These are phyloP conservation scores for Nannoperca australis DNA, from an alignment of 2,797 vertebrate genomes.

Conservation along the genomic window DNA sequence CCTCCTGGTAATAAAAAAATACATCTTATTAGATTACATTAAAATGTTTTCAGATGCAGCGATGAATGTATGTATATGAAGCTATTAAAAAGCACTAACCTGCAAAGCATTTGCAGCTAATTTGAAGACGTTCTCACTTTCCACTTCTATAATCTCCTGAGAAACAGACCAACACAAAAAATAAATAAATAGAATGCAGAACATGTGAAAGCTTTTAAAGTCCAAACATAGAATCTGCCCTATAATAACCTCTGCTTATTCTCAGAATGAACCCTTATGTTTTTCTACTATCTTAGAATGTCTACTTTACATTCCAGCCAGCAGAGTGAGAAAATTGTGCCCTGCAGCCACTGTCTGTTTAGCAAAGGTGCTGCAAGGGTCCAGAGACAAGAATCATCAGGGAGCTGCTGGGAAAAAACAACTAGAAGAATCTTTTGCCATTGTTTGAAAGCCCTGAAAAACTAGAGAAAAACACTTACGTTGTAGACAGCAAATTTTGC, in stretches of 20 bases:
- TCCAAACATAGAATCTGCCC: conserved; percentile 46
- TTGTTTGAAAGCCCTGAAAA: conserved; percentile 28
- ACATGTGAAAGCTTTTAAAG: conserved; percentile 26
- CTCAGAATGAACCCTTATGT: conserved; percentile 43
- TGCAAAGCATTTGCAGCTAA: conserved; percentile 94
- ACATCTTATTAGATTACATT: conserved; percentile 40
- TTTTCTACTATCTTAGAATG: conserved; percentile 38
- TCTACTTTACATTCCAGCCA: conserved; percentile 68
- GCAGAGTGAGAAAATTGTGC: conserved; percentile 63
- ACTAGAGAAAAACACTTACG: conserved; percentile 81
- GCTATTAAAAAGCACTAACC: conserved; percentile 83
- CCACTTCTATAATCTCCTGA: conserved; percentile 96
- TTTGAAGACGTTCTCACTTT: conserved; percentile 95
- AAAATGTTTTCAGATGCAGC: conserved; percentile 20
- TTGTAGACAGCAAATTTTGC: conserved; percentile 95
- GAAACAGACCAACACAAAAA: conserved; percentile 27
- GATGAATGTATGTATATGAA: conserved; percentile 23
- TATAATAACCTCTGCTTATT: conserved; percentile 51
- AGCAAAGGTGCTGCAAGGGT: conserved; percentile 55
- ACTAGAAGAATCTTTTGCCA: conserved; percentile 20
- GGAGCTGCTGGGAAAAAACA: conserved; percentile 36
- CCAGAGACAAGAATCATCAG: conserved; percentile 73
- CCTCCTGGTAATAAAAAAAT: conserved; percentile 87
- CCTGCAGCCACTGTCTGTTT: conserved; percentile 65
- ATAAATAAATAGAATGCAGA: conserved; percentile 35